Evolutionary conservation across 2,888 invertebrate species (phyloP).

Genomic region (Nesidiocoris tenuis): DNA sequence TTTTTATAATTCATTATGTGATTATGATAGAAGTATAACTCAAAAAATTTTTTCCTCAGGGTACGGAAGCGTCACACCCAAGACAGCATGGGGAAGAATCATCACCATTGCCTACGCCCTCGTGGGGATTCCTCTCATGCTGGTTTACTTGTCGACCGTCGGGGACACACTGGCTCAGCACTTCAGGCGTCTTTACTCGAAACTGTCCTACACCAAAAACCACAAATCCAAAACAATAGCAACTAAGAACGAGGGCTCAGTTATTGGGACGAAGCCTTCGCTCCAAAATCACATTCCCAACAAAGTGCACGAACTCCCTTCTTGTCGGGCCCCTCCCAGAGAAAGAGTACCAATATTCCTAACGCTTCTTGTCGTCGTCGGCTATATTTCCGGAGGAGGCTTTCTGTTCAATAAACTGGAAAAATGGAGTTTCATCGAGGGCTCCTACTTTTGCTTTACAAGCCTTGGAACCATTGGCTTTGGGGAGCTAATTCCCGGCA

Average conservation of each 20-base stretch:
- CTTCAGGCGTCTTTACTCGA: conserved; percentile 69
- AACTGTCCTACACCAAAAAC: conserved; percentile 45
- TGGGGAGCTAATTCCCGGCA: conserved; percentile 73
- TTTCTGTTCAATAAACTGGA: conserved; percentile 87
- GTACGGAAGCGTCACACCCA: conserved; percentile 79
- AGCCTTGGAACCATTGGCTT: conserved; percentile 76
- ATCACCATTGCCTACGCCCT: conserved; percentile 83
- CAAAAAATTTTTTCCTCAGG: conserved; percentile 69
- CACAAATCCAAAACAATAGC: conserved; percentile 45
- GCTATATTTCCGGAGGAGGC: conserved; percentile 87
- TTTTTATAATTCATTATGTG: too few species aligned
- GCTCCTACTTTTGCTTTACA: conserved; percentile 64
- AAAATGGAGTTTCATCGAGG: conserved; percentile 86
- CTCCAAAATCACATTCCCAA: conserved; percentile 49
- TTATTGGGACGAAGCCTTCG: conserved; percentile 44
- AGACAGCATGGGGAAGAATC: conserved; percentile 74
- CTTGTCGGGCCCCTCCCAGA: conserved; percentile 43
- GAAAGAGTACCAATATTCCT: conserved; percentile 79
- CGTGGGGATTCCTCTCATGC: conserved; percentile 82
- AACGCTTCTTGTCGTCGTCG: conserved; percentile 78
- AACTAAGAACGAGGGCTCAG: conserved; percentile 42
- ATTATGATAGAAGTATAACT: too few species aligned
- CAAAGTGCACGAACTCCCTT: conserved; percentile 46
- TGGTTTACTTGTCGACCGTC: conserved; percentile 83
- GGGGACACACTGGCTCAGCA: conserved; percentile 81